A percentile compares a stretch with the other conserved stretches of the same genome.
Evolutionary conservation across 2,113 vertebrate genomes (phyloP).

Genomic region (Anthoscopus minutus): DNA sequence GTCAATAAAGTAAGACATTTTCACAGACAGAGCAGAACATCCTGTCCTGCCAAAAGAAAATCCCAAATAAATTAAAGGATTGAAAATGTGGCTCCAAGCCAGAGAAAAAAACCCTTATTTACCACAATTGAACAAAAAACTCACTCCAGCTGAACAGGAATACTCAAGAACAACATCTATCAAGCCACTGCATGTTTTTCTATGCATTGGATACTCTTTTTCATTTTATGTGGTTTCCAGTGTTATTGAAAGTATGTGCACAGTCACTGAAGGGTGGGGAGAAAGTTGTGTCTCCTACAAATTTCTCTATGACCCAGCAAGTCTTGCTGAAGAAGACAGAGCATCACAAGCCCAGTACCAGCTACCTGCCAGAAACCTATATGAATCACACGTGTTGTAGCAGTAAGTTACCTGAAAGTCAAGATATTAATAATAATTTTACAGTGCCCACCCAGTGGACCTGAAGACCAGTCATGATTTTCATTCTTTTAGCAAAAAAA

Average conservation of each 20-base stretch:
- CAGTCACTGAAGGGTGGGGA: rapidly evolving
- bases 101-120: slow-evolving; percentile 4
- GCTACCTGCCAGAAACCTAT: not conserved
- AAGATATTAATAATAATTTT: not conserved
- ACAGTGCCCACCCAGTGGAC: not conserved
- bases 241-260: not conserved
- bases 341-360: not conserved
- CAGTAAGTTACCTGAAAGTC: not conserved
- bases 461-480: not conserved
- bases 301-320: not conserved
- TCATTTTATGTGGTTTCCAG: not conserved
- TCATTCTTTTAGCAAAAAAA: not conserved
- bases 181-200: not conserved
- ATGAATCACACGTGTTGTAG: rapidly evolving
- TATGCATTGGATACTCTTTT: not conserved
- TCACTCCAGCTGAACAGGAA: not conserved
- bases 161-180: not conserved
- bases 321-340: not conserved
- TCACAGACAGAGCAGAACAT: slow-evolving; percentile 24
- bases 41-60: slow-evolving; percentile 26
- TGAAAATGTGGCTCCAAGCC: slow-evolving; percentile 9
- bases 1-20: slow-evolving; percentile 47
- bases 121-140: not conserved
- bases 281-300: not conserved
- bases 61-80: slow-evolving; percentile 42